Evolutionary conservation across 2,113 vertebrate genomes (phyloP).

Genomic region (Mesoclemmys tuberculata): DNA sequence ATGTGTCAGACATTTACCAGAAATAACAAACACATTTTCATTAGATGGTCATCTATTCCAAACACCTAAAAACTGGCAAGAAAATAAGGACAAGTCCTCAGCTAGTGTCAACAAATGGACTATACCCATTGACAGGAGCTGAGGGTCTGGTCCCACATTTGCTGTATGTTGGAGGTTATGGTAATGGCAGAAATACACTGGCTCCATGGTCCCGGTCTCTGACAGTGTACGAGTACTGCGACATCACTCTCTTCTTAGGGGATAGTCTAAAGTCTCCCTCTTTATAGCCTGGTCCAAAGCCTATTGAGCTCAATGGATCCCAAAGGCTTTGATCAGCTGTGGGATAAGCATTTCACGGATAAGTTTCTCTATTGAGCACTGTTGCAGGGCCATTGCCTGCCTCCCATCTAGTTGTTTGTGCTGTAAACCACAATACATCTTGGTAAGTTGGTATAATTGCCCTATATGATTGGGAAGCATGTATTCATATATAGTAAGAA

Average conservation of each 20-base stretch:
- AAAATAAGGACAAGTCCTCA: background rate
- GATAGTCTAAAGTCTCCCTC: background rate
- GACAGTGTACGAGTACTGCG: background rate
- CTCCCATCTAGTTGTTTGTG: background rate
- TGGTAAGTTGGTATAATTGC: constrained; percentile 57
- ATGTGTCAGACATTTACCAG: background rate
- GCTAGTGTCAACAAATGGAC: background rate
- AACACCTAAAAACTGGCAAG: background rate
- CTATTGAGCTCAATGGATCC: background rate
- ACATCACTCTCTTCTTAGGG: accelerated
- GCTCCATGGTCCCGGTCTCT: background rate
- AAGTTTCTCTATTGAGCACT: background rate
- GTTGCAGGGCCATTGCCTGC: constrained; percentile 15
- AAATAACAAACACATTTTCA: background rate
- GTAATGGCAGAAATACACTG: background rate
- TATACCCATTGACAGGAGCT: background rate
- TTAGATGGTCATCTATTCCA: background rate
- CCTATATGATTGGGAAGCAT: background rate
- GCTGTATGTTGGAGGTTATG: background rate
- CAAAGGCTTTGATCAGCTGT: background rate
- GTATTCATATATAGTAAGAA: background rate
- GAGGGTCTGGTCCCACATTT: background rate
- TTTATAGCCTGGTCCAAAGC: background rate
- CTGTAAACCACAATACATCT: constrained; percentile 9
- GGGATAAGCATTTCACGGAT: background rate